Percentiles rank a stretch among this genome's conserved stretches.
Evolutionary conservation across 2,888 invertebrate genomes (phyloP).

Genomic region (Oxycera nigricornis): DNA sequence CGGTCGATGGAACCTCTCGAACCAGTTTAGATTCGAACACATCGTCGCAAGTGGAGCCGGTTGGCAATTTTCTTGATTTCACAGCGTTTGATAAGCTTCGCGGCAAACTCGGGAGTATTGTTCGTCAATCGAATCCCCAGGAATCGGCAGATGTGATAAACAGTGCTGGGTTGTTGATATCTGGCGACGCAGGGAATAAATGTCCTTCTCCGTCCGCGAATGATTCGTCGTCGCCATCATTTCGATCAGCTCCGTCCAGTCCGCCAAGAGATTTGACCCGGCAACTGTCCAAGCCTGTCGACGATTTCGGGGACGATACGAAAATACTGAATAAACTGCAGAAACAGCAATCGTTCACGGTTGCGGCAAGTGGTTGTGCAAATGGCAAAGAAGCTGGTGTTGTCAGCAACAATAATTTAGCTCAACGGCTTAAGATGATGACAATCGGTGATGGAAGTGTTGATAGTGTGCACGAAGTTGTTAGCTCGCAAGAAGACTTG

Average conservation of each 20-base stretch:
- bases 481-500: slow-evolving; percentile 55
- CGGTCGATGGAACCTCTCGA: slow-evolving; percentile 60
- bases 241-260: slow-evolving; percentile 68
- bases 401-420: slow-evolving; percentile 38
- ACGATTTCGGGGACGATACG: slow-evolving; percentile 82
- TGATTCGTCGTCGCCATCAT: slow-evolving; percentile 53
- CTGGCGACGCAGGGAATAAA: slow-evolving; percentile 56
- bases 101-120: slow-evolving; percentile 70
- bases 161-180: slow-evolving; percentile 67
- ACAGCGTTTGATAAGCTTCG: slow-evolving; percentile 67
- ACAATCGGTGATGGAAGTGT: slow-evolving; percentile 48
- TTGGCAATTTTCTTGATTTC: slow-evolving; percentile 59
- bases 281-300: slow-evolving; percentile 68
- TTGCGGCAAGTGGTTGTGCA: slow-evolving; percentile 46
- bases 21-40: slow-evolving; percentile 61
- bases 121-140: slow-evolving; percentile 63
- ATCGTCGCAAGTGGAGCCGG: slow-evolving; percentile 50
- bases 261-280: slow-evolving; percentile 58
- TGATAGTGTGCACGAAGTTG: slow-evolving; percentile 50
- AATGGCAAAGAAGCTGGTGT: slow-evolving; percentile 39
- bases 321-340: slow-evolving; percentile 76
- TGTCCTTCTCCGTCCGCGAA: slow-evolving; percentile 39
- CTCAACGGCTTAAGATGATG: slow-evolving; percentile 55
- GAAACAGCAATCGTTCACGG: slow-evolving; percentile 59
- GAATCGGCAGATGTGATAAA: slow-evolving; percentile 57